Percentiles rank a stretch among this genome's conserved stretches.
These are phyloP conservation scores for Hippotragus niger DNA, from an alignment of 2,113 vertebrate genomes.

Conservation along the genomic window DNA sequence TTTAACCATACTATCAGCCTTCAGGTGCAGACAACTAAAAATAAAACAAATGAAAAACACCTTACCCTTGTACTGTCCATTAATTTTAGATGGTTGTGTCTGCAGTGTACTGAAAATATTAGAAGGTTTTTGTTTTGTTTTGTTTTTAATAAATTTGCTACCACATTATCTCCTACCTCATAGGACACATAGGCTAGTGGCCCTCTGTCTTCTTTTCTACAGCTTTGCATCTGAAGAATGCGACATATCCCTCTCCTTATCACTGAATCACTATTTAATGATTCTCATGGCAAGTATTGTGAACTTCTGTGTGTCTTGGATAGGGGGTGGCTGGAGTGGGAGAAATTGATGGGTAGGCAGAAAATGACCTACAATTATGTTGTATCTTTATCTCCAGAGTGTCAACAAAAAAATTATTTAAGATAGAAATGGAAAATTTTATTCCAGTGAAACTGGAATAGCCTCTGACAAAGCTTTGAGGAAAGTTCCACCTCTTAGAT, in stretches of 20 bases:
- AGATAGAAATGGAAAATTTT: background rate
- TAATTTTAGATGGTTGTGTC: background rate
- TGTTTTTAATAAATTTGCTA: background rate
- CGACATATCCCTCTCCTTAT: background rate
- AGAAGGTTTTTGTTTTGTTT: background rate
- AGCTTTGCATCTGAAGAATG: background rate
- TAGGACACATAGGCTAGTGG: background rate
- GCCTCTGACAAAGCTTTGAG: background rate
- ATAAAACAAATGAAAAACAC: background rate
- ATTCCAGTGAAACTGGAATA: background rate
- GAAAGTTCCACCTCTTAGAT: background rate
- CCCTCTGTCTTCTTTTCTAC: background rate
- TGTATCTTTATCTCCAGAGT: background rate
- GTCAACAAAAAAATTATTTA: background rate
- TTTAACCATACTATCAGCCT: background rate
- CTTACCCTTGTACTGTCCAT: background rate
- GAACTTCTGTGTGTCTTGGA: background rate
- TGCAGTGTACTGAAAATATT: background rate
- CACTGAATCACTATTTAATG: background rate
- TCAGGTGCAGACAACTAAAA: background rate
- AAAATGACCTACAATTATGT: background rate
- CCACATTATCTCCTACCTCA: background rate
- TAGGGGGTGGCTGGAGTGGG: background rate
- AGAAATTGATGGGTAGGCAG: background rate
- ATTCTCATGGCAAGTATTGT: background rate